Evolutionary conservation across 2,888 invertebrate species (phyloP).

Genomic region (Venusia cambrica): DNA sequence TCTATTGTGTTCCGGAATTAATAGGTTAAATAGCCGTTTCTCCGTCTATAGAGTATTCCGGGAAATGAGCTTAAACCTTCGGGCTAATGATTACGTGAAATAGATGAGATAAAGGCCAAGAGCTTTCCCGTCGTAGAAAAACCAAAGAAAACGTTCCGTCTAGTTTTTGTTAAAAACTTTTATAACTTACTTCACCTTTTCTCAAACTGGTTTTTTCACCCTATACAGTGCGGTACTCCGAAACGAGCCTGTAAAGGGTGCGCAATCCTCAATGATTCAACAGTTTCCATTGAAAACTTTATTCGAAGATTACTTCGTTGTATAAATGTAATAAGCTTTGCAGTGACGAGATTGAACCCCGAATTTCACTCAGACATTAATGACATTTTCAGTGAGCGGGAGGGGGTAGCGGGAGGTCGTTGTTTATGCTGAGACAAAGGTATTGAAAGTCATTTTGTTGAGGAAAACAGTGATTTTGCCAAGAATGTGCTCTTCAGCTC

Average conservation of each 20-base stretch:
- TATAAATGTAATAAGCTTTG: slow-evolving; percentile 81
- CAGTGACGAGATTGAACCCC: slow-evolving; percentile 79
- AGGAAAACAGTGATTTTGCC: slow-evolving; percentile 49
- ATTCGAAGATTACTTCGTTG: slow-evolving; percentile 79
- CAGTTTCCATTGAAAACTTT: slow-evolving; percentile 79
- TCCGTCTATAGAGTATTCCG: too few species aligned
- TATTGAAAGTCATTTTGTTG: slow-evolving; percentile 77
- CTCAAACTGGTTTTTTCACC: too few species aligned
- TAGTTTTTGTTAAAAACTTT: too few species aligned
- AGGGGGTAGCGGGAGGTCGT: slow-evolving; percentile 53
- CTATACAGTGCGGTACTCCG: too few species aligned
- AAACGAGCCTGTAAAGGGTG: slow-evolving; percentile 78
- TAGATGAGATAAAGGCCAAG: too few species aligned
- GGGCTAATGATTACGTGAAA: too few species aligned
- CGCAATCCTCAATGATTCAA: slow-evolving; percentile 74
- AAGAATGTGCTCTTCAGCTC: slow-evolving; percentile 4
- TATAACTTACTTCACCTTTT: too few species aligned
- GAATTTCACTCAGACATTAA: slow-evolving; percentile 79
- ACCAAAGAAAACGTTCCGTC: too few species aligned
- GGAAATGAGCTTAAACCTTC: too few species aligned
- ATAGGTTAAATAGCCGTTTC: too few species aligned
- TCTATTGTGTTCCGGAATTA: too few species aligned
- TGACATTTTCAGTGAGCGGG: slow-evolving; percentile 76
- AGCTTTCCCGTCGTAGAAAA: too few species aligned
- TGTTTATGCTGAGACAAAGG: slow-evolving; percentile 72